Base-by-base conservation (phyloP, 2,113 vertebrate genomes). In the Sarotherodon lohbergeri region DNA sequence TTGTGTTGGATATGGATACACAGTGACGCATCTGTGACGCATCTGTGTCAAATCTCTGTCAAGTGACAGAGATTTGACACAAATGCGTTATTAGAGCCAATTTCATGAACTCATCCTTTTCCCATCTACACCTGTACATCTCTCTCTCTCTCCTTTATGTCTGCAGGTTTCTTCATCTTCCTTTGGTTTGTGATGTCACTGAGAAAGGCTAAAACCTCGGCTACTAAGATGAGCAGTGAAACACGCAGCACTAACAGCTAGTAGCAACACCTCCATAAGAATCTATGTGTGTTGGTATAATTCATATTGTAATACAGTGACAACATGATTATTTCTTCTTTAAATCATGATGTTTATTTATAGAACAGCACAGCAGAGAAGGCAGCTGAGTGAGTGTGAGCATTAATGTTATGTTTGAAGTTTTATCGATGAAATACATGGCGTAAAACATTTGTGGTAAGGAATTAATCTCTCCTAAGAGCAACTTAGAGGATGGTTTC, bases 141-240 rank as follows among this genome's bases (percentile, higher is more conserved):
- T 82, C 57, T 63, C 59, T 81, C 54, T 57, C 2, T 16, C 5
- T 54, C 55, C 52, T 54, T 22, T 54, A 19, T 54, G 50, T 46
- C 10, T 66, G 6, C 84, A 95, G 93, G 93, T 50, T 84, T 95
- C 68, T 92, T 92, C 80, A 88, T 94, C 57, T 93, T 91, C 80
- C 66, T 95, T 14, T 94, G 92, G 91, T 90, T 91, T 54, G 24
- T 83, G n/a, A 24, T 91, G 73, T 86, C 83, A 34, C 5, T 71
- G 83, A 84, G 50, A 24, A 93, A 88, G 68, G 55, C 1, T 2
- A 27, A 29, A 61, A 55, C 5, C 8, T 29, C 61, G 9, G 2
- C 63, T 2, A 1, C 9, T 2, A n/a, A 5, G 9, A 82, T 3
- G 0, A 76, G 63, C 16, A 80, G 4, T 48, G 56, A 12, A 52